Evolutionary conservation across 2,113 vertebrate genomes (phyloP), one percentile per base, ranked within the genome.

Genomic region (Leptobrachium leishanense): DNA sequence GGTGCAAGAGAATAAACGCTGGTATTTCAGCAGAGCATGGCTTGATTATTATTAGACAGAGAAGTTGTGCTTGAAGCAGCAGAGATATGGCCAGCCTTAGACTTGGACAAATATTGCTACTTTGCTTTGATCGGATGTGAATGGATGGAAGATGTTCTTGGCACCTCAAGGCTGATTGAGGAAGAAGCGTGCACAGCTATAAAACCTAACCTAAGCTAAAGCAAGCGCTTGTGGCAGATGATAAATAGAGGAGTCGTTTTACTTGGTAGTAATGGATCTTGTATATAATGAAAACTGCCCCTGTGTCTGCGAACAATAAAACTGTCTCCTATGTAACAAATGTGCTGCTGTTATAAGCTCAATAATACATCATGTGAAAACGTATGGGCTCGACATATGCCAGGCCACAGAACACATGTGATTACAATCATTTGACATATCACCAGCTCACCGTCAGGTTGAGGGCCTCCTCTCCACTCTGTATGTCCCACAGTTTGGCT

Each of bases 401-500:
- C 46, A 50, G 8, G 46, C 46, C 46, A 31, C 20, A 50, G 46
- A 5, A 8, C 46, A 50, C 8, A 50, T 50, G 4, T 50, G 8
- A 31, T 31, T 31, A 31, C 20, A 31, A 31, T 31, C 20, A 31
- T 31, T 31, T 50, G 4, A 50, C 46, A 50, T 50, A 50, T 50
- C 46, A 50, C 46, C 9, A 44, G 91, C 93, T 10, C 86, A 97
- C 97, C 2, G 68, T 87, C 54, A 98, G 83, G 11, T 94, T 94
- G 81, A 91, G 89, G 79, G 93, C 85, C 85, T 95, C 94, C 84
- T 94, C 90, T 77, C 96, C 98, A n/a, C 83, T 95, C 86, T 94
- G 89, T 82, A 98, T 86, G 82, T 97, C 90, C 96, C 96, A 98
- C 62, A 99, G 84, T 80, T 94, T 97, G 81, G 94, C 94, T 0